Conservation (phyloP, 2,888 invertebrate genomes). For the Luffia ferchaultella region DNA sequence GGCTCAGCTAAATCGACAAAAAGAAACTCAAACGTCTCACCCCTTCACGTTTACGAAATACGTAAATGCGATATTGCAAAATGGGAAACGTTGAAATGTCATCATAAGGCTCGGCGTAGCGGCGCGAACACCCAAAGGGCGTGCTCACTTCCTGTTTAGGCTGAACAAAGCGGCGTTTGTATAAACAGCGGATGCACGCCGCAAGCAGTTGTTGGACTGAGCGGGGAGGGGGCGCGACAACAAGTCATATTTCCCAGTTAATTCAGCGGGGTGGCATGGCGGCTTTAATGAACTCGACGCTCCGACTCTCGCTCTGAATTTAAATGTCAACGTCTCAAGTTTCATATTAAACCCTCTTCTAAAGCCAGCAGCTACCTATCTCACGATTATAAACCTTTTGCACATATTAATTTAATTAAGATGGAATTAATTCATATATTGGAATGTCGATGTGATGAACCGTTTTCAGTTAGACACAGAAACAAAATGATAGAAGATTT, state of each 20-base stretch:
- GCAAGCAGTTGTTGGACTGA: neutral
- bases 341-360: neutral
- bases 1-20: constrained; percentile 49
- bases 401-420: too few relatives aligned
- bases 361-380: too few relatives aligned
- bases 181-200: neutral
- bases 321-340: neutral
- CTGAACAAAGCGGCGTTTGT: neutral
- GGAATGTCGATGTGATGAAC: too few relatives aligned
- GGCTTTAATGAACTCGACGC: neutral
- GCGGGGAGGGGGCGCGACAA: neutral
- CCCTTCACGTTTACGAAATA: constrained; percentile 30
- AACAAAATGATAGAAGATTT: too few relatives aligned
- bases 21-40: constrained; percentile 49
- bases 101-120: constrained; percentile 29
- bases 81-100: constrained; percentile 28
- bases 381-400: too few relatives aligned
- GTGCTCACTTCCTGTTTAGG: constrained; percentile 1
- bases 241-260: neutral
- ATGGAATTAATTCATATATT: too few relatives aligned
- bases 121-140: constrained; percentile 17
- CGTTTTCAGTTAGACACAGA: too few relatives aligned
- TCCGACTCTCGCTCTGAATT: neutral
- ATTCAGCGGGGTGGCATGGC: neutral
- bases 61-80: constrained; percentile 43